Evolutionary conservation across 2,888 invertebrate genomes (phyloP).

Genomic region (Biston betularia): DNA sequence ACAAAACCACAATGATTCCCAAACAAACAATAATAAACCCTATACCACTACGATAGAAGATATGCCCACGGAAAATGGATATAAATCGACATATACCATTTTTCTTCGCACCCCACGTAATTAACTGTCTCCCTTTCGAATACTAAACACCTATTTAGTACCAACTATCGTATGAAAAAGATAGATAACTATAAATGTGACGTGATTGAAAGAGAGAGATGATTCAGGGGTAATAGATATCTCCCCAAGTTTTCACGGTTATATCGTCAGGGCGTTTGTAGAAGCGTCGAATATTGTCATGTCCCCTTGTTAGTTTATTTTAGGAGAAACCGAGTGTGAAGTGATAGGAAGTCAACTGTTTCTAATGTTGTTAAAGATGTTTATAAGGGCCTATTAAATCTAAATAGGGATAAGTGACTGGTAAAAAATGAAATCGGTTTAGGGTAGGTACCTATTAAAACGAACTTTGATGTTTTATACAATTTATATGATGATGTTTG

Average conservation of each 20-base stretch:
- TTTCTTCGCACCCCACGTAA: slow-evolving; percentile 81
- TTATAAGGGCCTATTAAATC: slow-evolving; percentile 39
- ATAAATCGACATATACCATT: slow-evolving; percentile 61
- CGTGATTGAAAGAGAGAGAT: slow-evolving; percentile 57
- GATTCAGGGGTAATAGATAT: slow-evolving; percentile 57
- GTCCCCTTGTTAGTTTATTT: slow-evolving; percentile 63
- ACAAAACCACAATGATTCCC: slow-evolving; percentile 43
- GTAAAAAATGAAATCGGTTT: slow-evolving; percentile 28
- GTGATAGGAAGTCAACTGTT: slow-evolving; percentile 72
- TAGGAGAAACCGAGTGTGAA: slow-evolving; percentile 71
- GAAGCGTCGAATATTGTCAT: slow-evolving; percentile 56
- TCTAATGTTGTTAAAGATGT: slow-evolving; percentile 56
- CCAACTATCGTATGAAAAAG: slow-evolving; percentile 67
- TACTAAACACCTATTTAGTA: slow-evolving; percentile 85
- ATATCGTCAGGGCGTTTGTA: slow-evolving; percentile 66
- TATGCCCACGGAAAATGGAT: slow-evolving; percentile 24
- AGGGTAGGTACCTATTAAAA: slow-evolving; percentile 3
- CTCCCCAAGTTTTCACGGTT: slow-evolving; percentile 72
- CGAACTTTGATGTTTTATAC: background rate
- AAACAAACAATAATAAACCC: slow-evolving; percentile 43
- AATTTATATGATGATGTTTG: too few species aligned
- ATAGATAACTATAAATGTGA: slow-evolving; percentile 34
- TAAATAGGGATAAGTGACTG: slow-evolving; percentile 34
- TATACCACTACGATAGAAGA: slow-evolving; percentile 36
- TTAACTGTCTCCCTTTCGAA: slow-evolving; percentile 83